Base-by-base conservation (phyloP, 2,888 invertebrate genomes). In the Caenorhabditis sp. region DNA sequence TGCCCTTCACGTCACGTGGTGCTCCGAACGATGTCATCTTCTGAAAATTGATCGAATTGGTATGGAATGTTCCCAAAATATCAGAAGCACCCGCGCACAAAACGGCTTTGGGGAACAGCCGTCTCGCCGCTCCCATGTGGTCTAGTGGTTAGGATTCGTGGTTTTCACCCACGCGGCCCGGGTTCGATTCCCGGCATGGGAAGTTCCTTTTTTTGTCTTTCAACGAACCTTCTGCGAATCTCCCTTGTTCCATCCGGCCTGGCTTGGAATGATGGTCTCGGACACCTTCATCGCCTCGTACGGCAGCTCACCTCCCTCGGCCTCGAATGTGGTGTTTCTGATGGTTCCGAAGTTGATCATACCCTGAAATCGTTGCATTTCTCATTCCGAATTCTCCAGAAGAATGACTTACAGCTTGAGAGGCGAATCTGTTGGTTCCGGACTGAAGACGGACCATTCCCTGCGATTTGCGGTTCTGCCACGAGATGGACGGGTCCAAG, bases 121-220 rank as follows among this genome's bases (percentile, higher is more conserved):
- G 47, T 32, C 32, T 20, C 88, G 20, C 53, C 53, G 51, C 76
- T 76, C 76, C 76, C 89, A 89, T 89, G 89, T 90, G 90, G 90
- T 90, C 90, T 90, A 90, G 89, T 90, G 90, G 90, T 90, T 91
- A 90, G 90, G 89, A 91, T 90, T 90, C 86, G 89, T 89, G 90
- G 90, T 89, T 90, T 90, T 90, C 90, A 90, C 90, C 90, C 90
- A 89, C 89, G 87, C 90, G 90, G 90, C 90, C 89, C 90, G 90
- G 90, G 90, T 90, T 90, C 90, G 90, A 90, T 90, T 90, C 90
- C 90, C 90, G 90, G 90, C 90, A 90, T 87, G 88, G 89, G 74
- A 81, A 79, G 72, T 67, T 51, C 26, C 8, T 13, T 61, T 76
- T 76, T 76, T 51, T 55, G 11, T 35, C 13, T 2, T 13, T 13